Evolutionary conservation across 2,888 invertebrate species (phyloP), one percentile per base, ranked within the genome.

Genomic region (Auanema freiburgensis): DNA sequence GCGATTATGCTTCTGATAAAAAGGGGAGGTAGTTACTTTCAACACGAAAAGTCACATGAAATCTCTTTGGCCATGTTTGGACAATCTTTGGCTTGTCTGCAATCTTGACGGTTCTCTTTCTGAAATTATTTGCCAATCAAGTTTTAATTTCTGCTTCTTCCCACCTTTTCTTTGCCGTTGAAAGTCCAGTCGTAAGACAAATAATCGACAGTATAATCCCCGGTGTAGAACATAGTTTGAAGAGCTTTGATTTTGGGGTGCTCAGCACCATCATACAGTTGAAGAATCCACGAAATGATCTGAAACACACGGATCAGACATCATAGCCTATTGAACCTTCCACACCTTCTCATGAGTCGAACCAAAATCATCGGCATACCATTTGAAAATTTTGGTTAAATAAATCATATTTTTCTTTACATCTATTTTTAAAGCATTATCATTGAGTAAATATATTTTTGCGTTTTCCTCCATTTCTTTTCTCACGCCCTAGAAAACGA

Each of bases 281-380:
- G 65, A 16, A 72, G 42, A 23, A 78, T 76, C 76, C 76, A 76
- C 46, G 69, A 66, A 8, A 76, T 51, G n/a, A 71, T 70, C 70
- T 72, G 49, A 54, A 44, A 24, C 43, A 57, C 23, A 49, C 23
- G 57, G 4, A 23, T 52, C 23, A 46, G 4, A 23, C 10, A 10
- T 43, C n/a, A 57, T 8, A n/a, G 14, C 49, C 21, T 46, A 46
- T 5, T 10, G 10, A 5, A 10, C 16, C 3, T 5, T 46, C 10
- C 21, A 6, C 3, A 81, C 79, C 57, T 80, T 73, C 43, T 77
- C 77, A 8, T 65, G 59, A 0, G 69, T 71, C 6, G 69, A 71
- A 18, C 84, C 86, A 79, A 87, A 87, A 76, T 87, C 87, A 23
- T 80, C 83, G 21, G 79, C 77, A 76, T 86, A 87, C 86, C 86